phyloP scores from a whole-genome alignment of 2,888 invertebrate genomes.

The Catonia carolina region DNA sequence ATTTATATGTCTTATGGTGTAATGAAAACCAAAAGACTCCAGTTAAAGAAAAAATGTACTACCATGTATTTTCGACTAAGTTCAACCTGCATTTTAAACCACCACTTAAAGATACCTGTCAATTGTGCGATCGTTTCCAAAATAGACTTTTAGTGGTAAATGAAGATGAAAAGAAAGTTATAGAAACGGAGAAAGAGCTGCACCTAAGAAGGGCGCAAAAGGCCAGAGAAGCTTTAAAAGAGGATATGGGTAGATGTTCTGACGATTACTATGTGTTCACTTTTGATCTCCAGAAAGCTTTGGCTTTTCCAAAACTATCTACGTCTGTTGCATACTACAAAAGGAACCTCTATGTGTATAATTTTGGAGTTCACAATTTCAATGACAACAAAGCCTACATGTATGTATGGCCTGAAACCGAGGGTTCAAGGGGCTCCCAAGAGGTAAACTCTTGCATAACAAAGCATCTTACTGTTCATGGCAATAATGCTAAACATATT shows the following conservation, averaged over 20 bases:
- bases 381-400: slow-evolving; percentile 11
- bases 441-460: slow-evolving; percentile 9
- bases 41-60: no score
- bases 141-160: slow-evolving; percentile 8
- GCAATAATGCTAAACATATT: slow-evolving; percentile 20
- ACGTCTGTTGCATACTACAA: background rate
- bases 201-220: slow-evolving; percentile 14
- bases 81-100: slow-evolving; percentile 20
- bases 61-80: slow-evolving; percentile 20
- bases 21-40: slow-evolving; percentile 12
- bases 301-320: slow-evolving; percentile 11
- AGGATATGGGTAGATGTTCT: slow-evolving; percentile 12
- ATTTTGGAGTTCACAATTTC: slow-evolving; percentile 6
- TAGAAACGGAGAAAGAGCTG: slow-evolving; percentile 14
- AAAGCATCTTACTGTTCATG: slow-evolving; percentile 18
- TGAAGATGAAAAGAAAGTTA: slow-evolving; percentile 15
- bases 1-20: slow-evolving; percentile 13
- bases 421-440: slow-evolving; percentile 22
- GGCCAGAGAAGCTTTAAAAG: slow-evolving; percentile 8
- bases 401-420: slow-evolving; percentile 14
- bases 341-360: slow-evolving; percentile 8
- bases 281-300: slow-evolving; percentile 14
- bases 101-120: slow-evolving; percentile 18
- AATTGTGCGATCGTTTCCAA: slow-evolving; percentile 8
- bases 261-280: slow-evolving; percentile 16